Conservation (phyloP, 2,797 vertebrate species). For the Schizothorax lantsangensis region DNA sequence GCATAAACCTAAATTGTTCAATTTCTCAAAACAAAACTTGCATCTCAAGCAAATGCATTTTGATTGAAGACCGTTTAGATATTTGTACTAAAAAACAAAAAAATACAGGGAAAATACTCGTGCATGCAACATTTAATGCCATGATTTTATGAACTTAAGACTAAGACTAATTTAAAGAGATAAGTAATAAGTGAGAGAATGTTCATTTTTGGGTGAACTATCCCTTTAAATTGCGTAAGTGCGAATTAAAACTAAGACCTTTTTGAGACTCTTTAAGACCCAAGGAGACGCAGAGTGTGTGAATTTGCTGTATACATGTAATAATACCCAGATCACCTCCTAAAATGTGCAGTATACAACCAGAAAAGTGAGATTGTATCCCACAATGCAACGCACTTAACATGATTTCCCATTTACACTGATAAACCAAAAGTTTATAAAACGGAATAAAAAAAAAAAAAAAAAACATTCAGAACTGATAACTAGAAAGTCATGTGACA, state of each 20-base stretch:
- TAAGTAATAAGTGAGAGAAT: too few relatives aligned
- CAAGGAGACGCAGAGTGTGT: neutral
- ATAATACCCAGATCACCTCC: neutral
- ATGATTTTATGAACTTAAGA: neutral
- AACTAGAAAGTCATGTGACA: too few relatives aligned
- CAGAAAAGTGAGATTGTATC: neutral
- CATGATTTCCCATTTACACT: neutral
- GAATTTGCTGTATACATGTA: neutral
- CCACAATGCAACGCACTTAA: neutral
- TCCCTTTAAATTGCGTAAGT: too few relatives aligned
- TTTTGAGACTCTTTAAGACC: neutral
- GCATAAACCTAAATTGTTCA: too few relatives aligned
- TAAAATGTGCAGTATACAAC: neutral
- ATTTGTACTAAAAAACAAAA: too few relatives aligned
- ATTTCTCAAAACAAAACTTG: neutral
- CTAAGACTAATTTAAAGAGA: neutral
- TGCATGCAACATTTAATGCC: neutral
- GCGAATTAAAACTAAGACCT: neutral
- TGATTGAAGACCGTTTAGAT: too few relatives aligned
- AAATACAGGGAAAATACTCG: too few relatives aligned
- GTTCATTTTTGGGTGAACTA: neutral
- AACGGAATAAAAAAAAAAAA: too few relatives aligned
- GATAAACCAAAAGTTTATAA: too few relatives aligned
- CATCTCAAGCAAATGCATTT: too few relatives aligned
- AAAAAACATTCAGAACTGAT: too few relatives aligned